These are phyloP conservation scores for Drosophila mercatorum DNA, from an alignment of 2,888 invertebrate genomes.

Conservation along the genomic window DNA sequence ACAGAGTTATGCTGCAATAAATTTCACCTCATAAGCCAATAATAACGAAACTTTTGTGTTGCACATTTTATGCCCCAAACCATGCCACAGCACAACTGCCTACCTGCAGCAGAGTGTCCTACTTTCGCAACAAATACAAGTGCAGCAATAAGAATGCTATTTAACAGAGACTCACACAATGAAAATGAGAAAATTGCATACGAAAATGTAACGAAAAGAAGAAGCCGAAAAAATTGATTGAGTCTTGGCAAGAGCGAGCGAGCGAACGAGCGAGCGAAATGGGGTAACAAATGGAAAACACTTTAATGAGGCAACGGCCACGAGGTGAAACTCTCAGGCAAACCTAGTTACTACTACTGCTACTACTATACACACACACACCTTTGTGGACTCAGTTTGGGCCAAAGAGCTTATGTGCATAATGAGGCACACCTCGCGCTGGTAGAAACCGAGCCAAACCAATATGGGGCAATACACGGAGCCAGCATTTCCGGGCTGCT, in stretches of 20 bases:
- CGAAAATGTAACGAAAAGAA: slow-evolving; percentile 64
- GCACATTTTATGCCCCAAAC: slow-evolving; percentile 65
- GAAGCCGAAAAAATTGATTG: slow-evolving; percentile 65
- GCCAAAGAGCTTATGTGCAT: slow-evolving; percentile 56
- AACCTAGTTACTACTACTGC: slow-evolving; percentile 20
- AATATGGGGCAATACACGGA: slow-evolving; percentile 29
- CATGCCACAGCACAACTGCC: slow-evolving; percentile 27
- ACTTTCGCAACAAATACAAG: slow-evolving; percentile 78
- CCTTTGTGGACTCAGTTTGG: slow-evolving; percentile 12
- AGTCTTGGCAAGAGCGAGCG: slow-evolving; percentile 35
- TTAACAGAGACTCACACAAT: slow-evolving; percentile 54
- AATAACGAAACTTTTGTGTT: slow-evolving; percentile 79
- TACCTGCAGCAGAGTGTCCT: slow-evolving; percentile 77
- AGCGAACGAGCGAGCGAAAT: background rate
- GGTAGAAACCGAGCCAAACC: slow-evolving; percentile 20
- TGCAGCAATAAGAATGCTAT: slow-evolving; percentile 63
- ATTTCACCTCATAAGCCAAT: slow-evolving; percentile 80
- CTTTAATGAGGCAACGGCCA: slow-evolving; percentile 41
- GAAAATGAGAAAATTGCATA: slow-evolving; percentile 72
- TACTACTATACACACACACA: slow-evolving; percentile 8
- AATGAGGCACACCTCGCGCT: slow-evolving; percentile 56
- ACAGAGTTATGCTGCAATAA: slow-evolving; percentile 77
- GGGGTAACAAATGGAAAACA: slow-evolving; percentile 29
- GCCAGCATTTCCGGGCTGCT: slow-evolving; percentile 74
- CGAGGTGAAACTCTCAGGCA: slow-evolving; percentile 39